Evolutionary conservation across 1,140 invertebrate species (phyloP).

Genomic region (Drosophila baimaii): DNA sequence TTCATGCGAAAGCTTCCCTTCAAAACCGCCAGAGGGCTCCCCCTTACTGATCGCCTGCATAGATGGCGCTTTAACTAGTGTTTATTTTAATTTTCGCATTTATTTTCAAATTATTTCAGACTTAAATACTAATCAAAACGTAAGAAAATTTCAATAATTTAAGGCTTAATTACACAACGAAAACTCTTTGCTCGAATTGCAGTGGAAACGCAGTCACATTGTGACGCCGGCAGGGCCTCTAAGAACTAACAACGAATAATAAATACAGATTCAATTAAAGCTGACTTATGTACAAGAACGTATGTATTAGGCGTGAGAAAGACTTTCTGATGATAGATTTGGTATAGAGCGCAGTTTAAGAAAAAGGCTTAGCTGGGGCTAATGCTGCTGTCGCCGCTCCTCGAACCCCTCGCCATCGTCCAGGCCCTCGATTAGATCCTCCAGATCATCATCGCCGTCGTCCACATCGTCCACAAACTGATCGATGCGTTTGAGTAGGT

Average conservation of each 20-base stretch:
- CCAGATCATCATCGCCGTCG: constrained; percentile 71
- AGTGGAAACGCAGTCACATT: constrained; percentile 37
- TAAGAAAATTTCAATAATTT: constrained; percentile 49
- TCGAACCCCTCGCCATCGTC: constrained; percentile 32
- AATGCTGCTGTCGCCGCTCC: constrained; percentile 55
- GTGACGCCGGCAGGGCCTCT: constrained; percentile 44
- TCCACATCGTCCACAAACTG: constrained; percentile 71
- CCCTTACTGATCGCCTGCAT: background rate
- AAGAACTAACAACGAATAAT: constrained; percentile 57
- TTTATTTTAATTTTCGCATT: constrained; percentile 5
- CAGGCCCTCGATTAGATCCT: constrained; percentile 66
- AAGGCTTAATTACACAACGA: constrained; percentile 70
- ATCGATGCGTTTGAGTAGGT: constrained; percentile 80
- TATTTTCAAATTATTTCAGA: constrained; percentile 53
- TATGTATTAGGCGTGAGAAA: constrained; percentile 62
- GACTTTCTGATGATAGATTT: constrained; percentile 80
- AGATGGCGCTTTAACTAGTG: background rate
- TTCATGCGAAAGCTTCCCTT: background rate
- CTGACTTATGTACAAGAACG: constrained; percentile 74
- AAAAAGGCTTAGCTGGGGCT: constrained; percentile 53
- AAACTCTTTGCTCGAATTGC: constrained; percentile 43
- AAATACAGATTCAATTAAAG: constrained; percentile 68
- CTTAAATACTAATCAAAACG: constrained; percentile 70
- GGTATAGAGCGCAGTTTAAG: constrained; percentile 79
- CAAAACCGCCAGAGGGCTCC: background rate